Percentiles rank a stretch among this genome's conserved stretches.
These are phyloP conservation scores for Gnathonemus echidnorhynchus DNA, from an alignment of 2,113 vertebrate genomes.

Conservation along the genomic window DNA sequence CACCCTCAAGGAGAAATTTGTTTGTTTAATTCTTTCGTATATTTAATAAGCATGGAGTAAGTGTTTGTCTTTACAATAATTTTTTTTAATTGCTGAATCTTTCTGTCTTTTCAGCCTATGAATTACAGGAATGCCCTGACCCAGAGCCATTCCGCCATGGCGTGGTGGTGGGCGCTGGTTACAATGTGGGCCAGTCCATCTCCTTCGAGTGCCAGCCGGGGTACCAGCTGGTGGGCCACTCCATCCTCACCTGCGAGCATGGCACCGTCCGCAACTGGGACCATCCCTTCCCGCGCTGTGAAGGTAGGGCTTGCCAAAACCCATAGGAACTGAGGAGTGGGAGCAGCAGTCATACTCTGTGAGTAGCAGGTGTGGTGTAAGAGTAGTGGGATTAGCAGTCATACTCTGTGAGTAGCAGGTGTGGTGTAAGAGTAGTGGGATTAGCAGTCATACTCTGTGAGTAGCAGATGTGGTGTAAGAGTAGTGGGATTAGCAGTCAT, in stretches of 20 bases:
- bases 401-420: no score
- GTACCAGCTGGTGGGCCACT: conserved; percentile 79
- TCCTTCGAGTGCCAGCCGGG: conserved; percentile 92
- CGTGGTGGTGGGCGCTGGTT: conserved; percentile 87
- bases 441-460: no score
- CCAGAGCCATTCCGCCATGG: conserved; percentile 89
- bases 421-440: no score
- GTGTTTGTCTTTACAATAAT: conserved; percentile 1
- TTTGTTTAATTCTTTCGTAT: not conserved
- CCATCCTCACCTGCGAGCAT: conserved; percentile 90
- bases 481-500: no score
- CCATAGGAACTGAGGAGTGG: not conserved
- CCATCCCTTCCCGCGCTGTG: conserved; percentile 84
- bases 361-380: not conserved
- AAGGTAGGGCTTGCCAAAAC: conserved; percentile 66
- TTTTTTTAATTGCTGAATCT: not conserved
- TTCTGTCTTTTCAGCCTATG: conserved; percentile 68
- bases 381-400: not conserved
- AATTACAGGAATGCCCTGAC: conserved; percentile 90
- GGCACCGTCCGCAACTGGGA: conserved; percentile 96
- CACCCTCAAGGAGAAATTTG: not conserved
- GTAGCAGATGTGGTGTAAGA: no score
- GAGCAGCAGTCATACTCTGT: not conserved
- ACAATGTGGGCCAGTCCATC: conserved; percentile 93
- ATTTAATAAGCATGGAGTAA: not conserved